Base-by-base conservation (phyloP, 2,888 invertebrate species). In the Meganola albula region DNA sequence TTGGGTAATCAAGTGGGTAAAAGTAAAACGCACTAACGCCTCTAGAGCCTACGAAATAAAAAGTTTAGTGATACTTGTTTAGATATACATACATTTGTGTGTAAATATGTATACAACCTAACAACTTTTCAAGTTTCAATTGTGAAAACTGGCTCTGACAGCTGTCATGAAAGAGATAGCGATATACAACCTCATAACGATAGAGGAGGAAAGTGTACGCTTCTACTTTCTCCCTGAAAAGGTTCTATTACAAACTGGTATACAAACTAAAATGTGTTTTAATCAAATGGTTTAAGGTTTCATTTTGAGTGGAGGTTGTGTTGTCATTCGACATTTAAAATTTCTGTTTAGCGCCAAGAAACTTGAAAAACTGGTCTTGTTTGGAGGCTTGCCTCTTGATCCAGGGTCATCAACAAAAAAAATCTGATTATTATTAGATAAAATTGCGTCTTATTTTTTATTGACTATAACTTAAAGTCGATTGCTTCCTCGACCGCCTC, bases 111-210 rank as follows among this genome's bases (percentile, higher is more conserved):
- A 21, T 31, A 44, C 36, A 31, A 42, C 27, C 39, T 53, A 57
- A 52, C 63, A 61, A 62, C 63, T 63, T 63, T 63, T 70, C 57
- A 60, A 64, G 60, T 66, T 64, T 57, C 67, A 63, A 68, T 72
- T 65, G 65, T 72, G 70, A 69, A 71, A 77, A 74, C 74, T 75
- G 67, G 73, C 68, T 74, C 47, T 65, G 72, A 70, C 70, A 71
- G 69, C 64, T 65, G 60, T 50, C 48, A 36, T 27, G 65, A 69
- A 20, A 18, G 63, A 52, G 71, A 75, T 32, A 34, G 20, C 28
- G 1, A 24, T 48, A 58, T 38, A 24, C 13, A 2, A 11, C 2
- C 11, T 2, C 2, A 5, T 1, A 6, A 6, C 12, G 53, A 8
- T 8, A 33, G 42, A 68, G 41, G 40, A 43, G 54, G 52, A 38